Percentiles rank a stretch among this genome's conserved stretches.
Conservation (phyloP, 1,140 invertebrate genomes). For the Leptopilina boulardi region DNA sequence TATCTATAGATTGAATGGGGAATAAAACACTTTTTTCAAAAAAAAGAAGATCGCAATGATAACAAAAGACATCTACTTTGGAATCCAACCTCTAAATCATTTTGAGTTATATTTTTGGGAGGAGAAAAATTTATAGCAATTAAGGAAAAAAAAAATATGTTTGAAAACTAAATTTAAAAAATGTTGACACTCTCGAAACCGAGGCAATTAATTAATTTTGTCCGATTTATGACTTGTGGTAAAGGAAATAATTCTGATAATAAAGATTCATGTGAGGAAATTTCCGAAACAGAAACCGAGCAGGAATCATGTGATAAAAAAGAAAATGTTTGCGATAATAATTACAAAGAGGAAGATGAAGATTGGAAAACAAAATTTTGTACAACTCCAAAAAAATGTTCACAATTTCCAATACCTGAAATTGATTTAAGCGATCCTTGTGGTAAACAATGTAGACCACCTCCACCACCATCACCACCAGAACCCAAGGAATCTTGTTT, state of each 20-base stretch:
- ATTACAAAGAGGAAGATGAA: not conserved
- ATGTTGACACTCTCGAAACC: not conserved
- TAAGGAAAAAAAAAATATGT: not conserved
- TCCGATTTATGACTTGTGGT: not conserved
- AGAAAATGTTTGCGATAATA: not conserved
- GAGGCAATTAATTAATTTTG: not conserved
- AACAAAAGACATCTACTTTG: too few species aligned
- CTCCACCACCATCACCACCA: not conserved
- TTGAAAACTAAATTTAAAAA: not conserved
- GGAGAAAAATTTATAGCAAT: too few species aligned
- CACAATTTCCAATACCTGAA: not conserved
- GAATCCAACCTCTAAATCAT: too few species aligned
- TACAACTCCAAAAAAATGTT: not conserved
- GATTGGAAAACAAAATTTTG: not conserved
- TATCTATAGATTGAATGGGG: too few species aligned
- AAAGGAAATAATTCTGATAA: not conserved
- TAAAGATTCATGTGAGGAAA: not conserved
- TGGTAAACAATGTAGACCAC: not conserved
- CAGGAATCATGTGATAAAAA: not conserved
- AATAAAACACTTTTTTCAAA: too few species aligned
- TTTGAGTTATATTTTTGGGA: not conserved
- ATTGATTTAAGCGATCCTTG: slow-evolving; percentile 20
- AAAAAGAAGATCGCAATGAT: too few species aligned
- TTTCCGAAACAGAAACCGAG: not conserved
- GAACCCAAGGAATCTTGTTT: not conserved